Percentiles rank a stretch among this genome's conserved stretches.
These are phyloP conservation scores for Pseudochaenichthys georgianus DNA, from an alignment of 2,797 vertebrate species.

Conservation along the genomic window DNA sequence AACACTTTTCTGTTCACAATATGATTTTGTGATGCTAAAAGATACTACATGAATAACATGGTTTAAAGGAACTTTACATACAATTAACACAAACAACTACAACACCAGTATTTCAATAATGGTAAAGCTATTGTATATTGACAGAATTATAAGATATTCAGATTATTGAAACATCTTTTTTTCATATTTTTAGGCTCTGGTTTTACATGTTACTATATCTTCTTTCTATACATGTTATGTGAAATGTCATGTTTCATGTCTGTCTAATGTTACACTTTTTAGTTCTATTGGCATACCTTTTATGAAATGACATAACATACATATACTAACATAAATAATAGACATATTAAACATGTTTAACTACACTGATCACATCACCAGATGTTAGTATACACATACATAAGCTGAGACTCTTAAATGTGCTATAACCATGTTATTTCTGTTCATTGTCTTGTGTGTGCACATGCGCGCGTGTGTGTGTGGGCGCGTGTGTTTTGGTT, in stretches of 20 bases:
- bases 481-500: constrained; percentile 60
- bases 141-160: not conserved
- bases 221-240: constrained; percentile 40
- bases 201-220: constrained; percentile 54
- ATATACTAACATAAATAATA: constrained; percentile 1
- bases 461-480: constrained; percentile 44
- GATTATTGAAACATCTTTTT: constrained; percentile 1
- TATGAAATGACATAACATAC: not conserved
- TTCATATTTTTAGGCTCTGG: constrained; percentile 21
- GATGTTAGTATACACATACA: constrained; percentile 39
- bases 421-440: constrained; percentile 85
- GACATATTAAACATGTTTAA: constrained; percentile 17
- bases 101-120: not conserved
- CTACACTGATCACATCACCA: constrained; percentile 12
- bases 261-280: constrained; percentile 75
- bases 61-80: constrained; percentile 47
- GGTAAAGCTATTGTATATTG: not conserved
- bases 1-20: constrained; percentile 32
- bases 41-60: constrained; percentile 75
- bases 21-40: constrained; percentile 58
- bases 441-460: constrained; percentile 80
- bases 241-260: constrained; percentile 72
- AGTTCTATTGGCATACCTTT: constrained; percentile 32
- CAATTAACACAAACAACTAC: not conserved
- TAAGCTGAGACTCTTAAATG: constrained; percentile 68